These are phyloP conservation scores for Sphenopsis melanotis DNA, from an alignment of 2,797 vertebrate species.

Conservation along the genomic window DNA sequence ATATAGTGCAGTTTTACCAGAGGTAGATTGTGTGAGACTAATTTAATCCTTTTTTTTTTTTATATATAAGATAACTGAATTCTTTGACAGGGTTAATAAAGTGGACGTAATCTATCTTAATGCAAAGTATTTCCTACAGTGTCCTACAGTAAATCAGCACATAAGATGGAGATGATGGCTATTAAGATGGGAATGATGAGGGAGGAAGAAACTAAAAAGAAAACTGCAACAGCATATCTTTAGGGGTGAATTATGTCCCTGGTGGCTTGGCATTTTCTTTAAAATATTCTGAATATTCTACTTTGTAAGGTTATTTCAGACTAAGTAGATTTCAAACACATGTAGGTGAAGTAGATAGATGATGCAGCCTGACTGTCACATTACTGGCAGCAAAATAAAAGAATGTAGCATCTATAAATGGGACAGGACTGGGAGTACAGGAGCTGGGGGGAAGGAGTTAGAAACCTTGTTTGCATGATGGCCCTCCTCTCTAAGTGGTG, in stretches of 20 bases:
- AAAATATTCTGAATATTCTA: not conserved
- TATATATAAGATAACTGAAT: not conserved
- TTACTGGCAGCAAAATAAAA: not conserved
- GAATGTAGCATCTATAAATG: not conserved
- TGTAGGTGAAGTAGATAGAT: not conserved
- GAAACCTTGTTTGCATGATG: not conserved
- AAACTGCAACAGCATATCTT: not conserved
- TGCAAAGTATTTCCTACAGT: not conserved
- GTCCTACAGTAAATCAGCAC: not conserved
- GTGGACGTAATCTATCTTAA: not conserved
- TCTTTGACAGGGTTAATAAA: not conserved
- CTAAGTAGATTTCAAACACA: not conserved
- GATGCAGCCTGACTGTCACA: not conserved
- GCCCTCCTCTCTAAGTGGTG: not conserved
- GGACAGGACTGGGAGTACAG: accelerated
- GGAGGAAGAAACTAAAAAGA: not conserved
- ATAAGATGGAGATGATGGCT: not conserved
- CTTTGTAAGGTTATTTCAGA: not conserved
- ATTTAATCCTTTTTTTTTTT: not conserved
- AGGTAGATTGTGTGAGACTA: not conserved
- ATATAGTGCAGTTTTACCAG: not conserved
- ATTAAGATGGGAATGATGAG: not conserved
- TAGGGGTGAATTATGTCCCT: not conserved
- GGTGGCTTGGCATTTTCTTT: not conserved
- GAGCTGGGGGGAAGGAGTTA: not conserved